Conservation (phyloP, 2,113 vertebrate genomes). For the Pogonocichla stellata region DNA sequence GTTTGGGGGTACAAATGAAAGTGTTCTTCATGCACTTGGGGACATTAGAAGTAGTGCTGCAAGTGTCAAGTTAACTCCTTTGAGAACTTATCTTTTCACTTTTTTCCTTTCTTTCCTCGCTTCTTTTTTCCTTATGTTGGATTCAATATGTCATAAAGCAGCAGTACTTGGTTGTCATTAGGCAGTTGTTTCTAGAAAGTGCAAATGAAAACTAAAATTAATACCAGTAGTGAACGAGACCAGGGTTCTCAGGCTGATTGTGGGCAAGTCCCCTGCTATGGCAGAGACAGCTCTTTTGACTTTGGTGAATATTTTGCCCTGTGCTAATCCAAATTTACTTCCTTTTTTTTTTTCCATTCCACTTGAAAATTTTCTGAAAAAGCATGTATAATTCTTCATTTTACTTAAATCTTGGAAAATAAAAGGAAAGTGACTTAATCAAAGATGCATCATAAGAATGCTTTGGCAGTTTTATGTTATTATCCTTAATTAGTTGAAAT, state of each 20-base stretch:
- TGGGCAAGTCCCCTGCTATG: neutral
- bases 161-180: neutral
- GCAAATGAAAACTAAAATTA: neutral
- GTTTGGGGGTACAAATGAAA: neutral
- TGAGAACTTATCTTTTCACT: neutral
- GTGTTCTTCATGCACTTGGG: neutral
- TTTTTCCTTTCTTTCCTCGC: neutral
- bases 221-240: neutral
- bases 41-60: neutral
- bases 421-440: neutral
- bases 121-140: neutral
- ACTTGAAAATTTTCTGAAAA: neutral
- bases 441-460: neutral
- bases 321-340: neutral
- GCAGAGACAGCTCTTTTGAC: neutral
- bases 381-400: neutral
- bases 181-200: neutral
- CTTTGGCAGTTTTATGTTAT: neutral
- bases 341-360: neutral
- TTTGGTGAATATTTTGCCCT: neutral
- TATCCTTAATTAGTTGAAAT: neutral
- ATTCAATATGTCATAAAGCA: neutral
- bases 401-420: neutral
- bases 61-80: neutral
- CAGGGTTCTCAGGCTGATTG: neutral